Evolutionary conservation across 2,888 invertebrate species (phyloP).

Genomic region (Poecilus cupreus): DNA sequence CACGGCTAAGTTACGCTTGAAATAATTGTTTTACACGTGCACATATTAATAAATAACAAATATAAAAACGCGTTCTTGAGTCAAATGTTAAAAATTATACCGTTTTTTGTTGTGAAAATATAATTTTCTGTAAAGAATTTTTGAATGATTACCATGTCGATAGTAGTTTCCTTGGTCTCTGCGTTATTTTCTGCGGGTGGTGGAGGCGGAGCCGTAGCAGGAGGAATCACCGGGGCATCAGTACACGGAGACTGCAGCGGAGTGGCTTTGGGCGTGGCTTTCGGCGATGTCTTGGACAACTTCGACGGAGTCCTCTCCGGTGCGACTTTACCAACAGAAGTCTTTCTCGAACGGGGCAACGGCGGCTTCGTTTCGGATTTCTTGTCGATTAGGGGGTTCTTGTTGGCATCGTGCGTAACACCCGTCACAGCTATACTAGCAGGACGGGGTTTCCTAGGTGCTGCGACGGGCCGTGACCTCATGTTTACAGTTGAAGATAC

Average conservation of each 20-base stretch:
- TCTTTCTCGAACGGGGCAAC: slow-evolving; percentile 72
- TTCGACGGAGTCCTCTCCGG: slow-evolving; percentile 53
- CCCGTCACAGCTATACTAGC: slow-evolving; percentile 90
- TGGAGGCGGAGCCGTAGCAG: background rate
- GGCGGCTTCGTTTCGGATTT: slow-evolving; percentile 74
- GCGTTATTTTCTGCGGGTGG: slow-evolving; percentile 5
- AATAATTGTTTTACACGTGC: too few species aligned
- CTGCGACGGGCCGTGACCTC: slow-evolving; percentile 78
- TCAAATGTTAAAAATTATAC: too few species aligned
- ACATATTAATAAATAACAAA: too few species aligned
- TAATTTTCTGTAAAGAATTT: too few species aligned
- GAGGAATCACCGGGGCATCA: slow-evolving; percentile 30
- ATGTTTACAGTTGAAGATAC: slow-evolving; percentile 75
- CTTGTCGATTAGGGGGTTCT: slow-evolving; percentile 62
- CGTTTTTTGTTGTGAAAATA: too few species aligned
- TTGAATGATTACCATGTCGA: slow-evolving; percentile 7
- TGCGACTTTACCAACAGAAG: slow-evolving; percentile 68
- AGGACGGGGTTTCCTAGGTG: slow-evolving; percentile 84
- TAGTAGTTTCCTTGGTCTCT: slow-evolving; percentile 18
- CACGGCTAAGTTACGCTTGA: too few species aligned
- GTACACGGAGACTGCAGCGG: slow-evolving; percentile 49
- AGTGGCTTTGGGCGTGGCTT: slow-evolving; percentile 50
- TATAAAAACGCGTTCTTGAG: too few species aligned
- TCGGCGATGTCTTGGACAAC: slow-evolving; percentile 61
- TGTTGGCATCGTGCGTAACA: slow-evolving; percentile 75